Percentiles rank a stretch among this genome's conserved stretches.
Conservation (phyloP, 1,140 invertebrate genomes). For the Rhagoletis zephyria region DNA sequence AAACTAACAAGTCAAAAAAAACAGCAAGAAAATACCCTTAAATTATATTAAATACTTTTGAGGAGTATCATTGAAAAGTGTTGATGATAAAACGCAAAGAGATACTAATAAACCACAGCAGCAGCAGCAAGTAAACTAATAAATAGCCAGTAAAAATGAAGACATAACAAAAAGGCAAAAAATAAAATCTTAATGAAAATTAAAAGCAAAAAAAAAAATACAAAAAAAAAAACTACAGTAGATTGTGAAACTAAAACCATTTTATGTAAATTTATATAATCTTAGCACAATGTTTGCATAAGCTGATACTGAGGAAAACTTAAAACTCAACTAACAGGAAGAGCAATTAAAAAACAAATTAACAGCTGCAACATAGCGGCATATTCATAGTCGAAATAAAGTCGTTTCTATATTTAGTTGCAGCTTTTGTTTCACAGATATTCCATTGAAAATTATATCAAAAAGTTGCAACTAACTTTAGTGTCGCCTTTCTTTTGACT, state of each 20-base stretch:
- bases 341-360: not conserved
- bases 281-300: slow-evolving; percentile 23
- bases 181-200: not conserved
- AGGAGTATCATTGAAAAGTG: not conserved
- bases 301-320: slow-evolving; percentile 8
- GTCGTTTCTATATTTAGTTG: too few relatives aligned
- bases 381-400: too few relatives aligned
- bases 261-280: slow-evolving; percentile 50
- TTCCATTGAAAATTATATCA: too few relatives aligned
- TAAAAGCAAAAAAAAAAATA: not conserved
- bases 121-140: slow-evolving; percentile 9
- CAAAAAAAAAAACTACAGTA: not conserved
- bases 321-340: slow-evolving; percentile 17
- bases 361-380: not conserved
- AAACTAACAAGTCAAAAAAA: slow-evolving; percentile 53
- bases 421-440: too few relatives aligned
- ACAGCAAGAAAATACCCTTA: slow-evolving; percentile 40
- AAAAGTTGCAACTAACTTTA: too few relatives aligned
- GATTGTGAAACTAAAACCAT: slow-evolving; percentile 31
- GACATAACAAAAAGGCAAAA: not conserved
- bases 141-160: not conserved
- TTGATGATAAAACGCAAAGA: not conserved
- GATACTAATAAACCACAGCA: not conserved
- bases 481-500: too few relatives aligned
- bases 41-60: slow-evolving; percentile 11